Conservation (phyloP, 2,888 invertebrate genomes). For the Tiliacea citrago region DNA sequence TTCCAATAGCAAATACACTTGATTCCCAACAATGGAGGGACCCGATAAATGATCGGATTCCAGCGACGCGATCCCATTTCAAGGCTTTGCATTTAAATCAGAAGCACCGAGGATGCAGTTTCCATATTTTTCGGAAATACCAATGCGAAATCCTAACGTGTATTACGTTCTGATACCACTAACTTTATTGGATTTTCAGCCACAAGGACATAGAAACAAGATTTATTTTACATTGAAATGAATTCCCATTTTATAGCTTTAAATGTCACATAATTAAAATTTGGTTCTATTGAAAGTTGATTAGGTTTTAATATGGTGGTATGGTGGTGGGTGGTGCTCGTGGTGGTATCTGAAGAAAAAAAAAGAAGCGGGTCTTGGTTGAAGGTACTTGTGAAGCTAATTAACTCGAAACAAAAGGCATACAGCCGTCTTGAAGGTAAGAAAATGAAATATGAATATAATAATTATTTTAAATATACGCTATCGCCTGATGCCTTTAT, state of each 20-base stretch:
- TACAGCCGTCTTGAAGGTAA: background rate
- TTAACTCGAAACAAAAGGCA: slow-evolving; percentile 27
- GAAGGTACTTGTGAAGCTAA: slow-evolving; percentile 9
- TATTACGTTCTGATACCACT: slow-evolving; percentile 39
- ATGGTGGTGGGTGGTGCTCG: too few species aligned
- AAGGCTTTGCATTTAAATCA: slow-evolving; percentile 83
- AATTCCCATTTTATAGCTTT: slow-evolving; percentile 9
- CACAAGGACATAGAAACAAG: background rate
- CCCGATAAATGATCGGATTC: slow-evolving; percentile 76
- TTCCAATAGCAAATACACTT: slow-evolving; percentile 64
- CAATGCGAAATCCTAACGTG: slow-evolving; percentile 44
- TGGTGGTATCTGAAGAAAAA: too few species aligned
- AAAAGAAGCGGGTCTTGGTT: background rate
- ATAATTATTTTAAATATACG: background rate
- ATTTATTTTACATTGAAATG: slow-evolving; percentile 10
- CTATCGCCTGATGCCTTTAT: too few species aligned
- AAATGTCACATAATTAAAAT: slow-evolving; percentile 24
- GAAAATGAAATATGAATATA: slow-evolving; percentile 10
- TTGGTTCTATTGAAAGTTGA: slow-evolving; percentile 10
- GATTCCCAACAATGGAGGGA: slow-evolving; percentile 70
- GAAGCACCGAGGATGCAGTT: slow-evolving; percentile 77
- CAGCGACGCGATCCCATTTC: slow-evolving; percentile 76
- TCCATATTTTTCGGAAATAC: slow-evolving; percentile 77
- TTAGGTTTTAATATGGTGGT: slow-evolving; percentile 24
- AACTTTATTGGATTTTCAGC: slow-evolving; percentile 39